Evolutionary conservation across 1,140 invertebrate genomes (phyloP).

Genomic region (Leptopilina clavipes): DNA sequence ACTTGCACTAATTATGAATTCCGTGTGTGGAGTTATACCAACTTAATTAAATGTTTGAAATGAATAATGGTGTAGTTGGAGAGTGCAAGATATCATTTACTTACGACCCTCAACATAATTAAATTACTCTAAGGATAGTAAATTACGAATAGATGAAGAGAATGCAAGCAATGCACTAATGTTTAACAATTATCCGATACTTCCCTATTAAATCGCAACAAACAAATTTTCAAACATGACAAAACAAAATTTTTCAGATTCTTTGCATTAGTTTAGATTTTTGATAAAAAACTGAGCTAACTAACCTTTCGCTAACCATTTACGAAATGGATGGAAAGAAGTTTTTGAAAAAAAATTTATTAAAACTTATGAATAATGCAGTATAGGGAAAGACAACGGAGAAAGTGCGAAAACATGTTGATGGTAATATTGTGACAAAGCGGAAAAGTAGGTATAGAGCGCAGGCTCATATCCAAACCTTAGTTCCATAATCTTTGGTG

Average conservation of each 20-base stretch:
- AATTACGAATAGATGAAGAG: slow-evolving; percentile 1
- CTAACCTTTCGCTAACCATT: too few species aligned
- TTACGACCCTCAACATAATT: background rate
- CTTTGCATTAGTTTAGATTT: too few species aligned
- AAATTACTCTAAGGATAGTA: slow-evolving; percentile 9
- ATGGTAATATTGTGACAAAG: too few species aligned
- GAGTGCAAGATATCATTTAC: slow-evolving; percentile 15
- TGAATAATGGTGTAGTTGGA: slow-evolving; percentile 9
- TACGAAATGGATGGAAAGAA: too few species aligned
- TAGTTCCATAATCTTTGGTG: too few species aligned
- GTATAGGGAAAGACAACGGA: too few species aligned
- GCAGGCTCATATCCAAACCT: too few species aligned
- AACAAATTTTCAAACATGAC: background rate
- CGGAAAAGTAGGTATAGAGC: too few species aligned
- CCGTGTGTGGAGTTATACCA: background rate
- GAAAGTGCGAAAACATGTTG: too few species aligned
- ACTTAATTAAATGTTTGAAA: background rate
- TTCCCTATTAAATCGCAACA: background rate
- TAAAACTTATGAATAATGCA: too few species aligned
- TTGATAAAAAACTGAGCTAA: too few species aligned
- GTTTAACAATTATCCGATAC: slow-evolving; percentile 7
- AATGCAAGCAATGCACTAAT: slow-evolving; percentile 16
- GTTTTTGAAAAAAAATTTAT: too few species aligned
- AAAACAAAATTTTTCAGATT: background rate
- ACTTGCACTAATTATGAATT: slow-evolving; percentile 11